Base-by-base conservation (phyloP, 2,888 invertebrate genomes). In the Sinohyriopsis cumingii region DNA sequence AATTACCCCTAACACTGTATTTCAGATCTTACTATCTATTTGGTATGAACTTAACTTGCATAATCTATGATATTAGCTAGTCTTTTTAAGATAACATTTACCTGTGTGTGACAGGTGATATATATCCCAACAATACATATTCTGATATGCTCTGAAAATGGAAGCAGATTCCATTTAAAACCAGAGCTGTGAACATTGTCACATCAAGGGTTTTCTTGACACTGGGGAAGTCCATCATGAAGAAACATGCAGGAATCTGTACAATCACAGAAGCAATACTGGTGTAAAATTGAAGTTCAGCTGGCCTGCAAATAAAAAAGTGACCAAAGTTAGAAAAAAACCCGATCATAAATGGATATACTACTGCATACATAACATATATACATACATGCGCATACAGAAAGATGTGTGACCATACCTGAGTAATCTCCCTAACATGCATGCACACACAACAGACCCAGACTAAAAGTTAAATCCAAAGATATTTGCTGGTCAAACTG, bases 101-200 rank as follows among this genome's bases (percentile, higher is more conserved):
- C 87, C 87, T 87, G 87, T 95, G 94, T 53, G 95, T 95, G 22
- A 95, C 94, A 45, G 95, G 94, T 88, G 94, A 94, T 86, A 95
- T 94, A 85, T 94, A 94, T 86, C 94, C 94, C 94, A 95, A 94
- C 75, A 95, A 92, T 73, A 94, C 94, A 88, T 94, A 95, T 12
- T 94, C 94, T 60, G 94, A 94, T 84, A 95, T 94, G 87, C 94
- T 94, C 92, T 95, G 95, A 86, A 94, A 94, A 89, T 95, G 95
- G 89, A 94, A 95, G 89, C 94, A 94, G 55, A 94, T 87, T 68
- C 95, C 95, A 88, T 94, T 94, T 24, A 94, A 89, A 66, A 94
- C 87, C 85, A 93, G 93, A 75, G 92, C 92, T 59, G 92, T 88
- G 33, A 94, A 85, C 78, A 91, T 83, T n/a, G 86, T 83, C 65